phyloP scores from a whole-genome alignment of 2,113 vertebrate genomes.

The Glaucomys volans region DNA sequence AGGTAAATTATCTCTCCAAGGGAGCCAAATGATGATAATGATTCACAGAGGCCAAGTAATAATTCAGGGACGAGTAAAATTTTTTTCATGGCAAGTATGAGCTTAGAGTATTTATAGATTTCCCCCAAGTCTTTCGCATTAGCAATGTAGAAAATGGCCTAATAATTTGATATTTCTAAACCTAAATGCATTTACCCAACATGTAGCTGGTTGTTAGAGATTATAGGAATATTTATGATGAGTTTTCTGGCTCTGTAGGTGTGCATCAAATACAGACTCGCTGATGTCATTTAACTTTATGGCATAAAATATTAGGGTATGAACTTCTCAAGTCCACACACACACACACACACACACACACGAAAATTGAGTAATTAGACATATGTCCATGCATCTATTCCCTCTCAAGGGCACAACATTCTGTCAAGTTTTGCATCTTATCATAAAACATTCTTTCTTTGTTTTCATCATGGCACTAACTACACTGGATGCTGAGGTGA shows the following conservation, averaged over 20 bases:
- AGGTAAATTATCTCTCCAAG: constrained; percentile 83
- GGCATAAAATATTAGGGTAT: background rate
- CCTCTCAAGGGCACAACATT: background rate
- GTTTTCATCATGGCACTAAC: constrained; percentile 29
- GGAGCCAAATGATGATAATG: constrained; percentile 80
- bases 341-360: background rate
- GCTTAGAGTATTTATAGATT: constrained; percentile 78
- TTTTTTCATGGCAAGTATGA: constrained; percentile 76
- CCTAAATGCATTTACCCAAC: constrained; percentile 62
- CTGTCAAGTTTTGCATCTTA: constrained; percentile 42
- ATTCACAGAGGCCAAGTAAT: constrained; percentile 80
- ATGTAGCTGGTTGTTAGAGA: constrained; percentile 59
- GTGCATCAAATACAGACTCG: background rate
- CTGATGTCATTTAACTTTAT: constrained; percentile 17
- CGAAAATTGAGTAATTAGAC: constrained; percentile 30
- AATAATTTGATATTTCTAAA: constrained; percentile 77
- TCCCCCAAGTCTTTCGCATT: constrained; percentile 68
- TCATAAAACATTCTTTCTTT: constrained; percentile 29
- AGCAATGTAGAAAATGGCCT: constrained; percentile 76
- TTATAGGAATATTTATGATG: constrained; percentile 45
- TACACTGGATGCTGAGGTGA: constrained; percentile 8
- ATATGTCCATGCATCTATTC: background rate
- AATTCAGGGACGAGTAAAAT: constrained; percentile 78
- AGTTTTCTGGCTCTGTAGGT: background rate
- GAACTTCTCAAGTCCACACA: background rate